Evolutionary conservation across 2,888 invertebrate genomes (phyloP).

Genomic region (Bibio marci): DNA sequence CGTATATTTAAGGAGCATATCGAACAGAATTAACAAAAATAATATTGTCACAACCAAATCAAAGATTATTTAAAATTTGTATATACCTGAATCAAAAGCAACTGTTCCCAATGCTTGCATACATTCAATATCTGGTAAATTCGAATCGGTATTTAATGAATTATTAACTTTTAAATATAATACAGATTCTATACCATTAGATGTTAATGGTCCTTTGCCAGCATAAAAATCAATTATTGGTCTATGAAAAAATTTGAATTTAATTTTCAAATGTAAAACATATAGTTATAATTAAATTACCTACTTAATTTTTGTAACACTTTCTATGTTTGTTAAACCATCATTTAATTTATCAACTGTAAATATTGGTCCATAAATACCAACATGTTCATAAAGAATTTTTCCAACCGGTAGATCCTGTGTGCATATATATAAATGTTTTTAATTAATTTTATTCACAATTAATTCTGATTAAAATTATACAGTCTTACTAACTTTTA

Average conservation of each 20-base stretch:
- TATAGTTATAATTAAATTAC: neutral
- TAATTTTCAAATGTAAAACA: neutral
- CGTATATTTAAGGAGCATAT: too few relatives aligned
- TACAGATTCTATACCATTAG: slow-evolving; percentile 38
- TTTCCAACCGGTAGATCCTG: slow-evolving; percentile 34
- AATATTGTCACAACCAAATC: slow-evolving; percentile 19
- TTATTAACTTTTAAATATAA: slow-evolving; percentile 36
- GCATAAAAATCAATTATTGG: slow-evolving; percentile 1
- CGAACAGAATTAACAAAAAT: neutral
- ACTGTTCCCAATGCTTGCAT: slow-evolving; percentile 38
- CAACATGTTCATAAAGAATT: slow-evolving; percentile 36
- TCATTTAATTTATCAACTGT: slow-evolving; percentile 3
- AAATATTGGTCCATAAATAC: slow-evolving; percentile 31
- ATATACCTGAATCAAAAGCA: slow-evolving; percentile 37
- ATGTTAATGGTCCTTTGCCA: slow-evolving; percentile 36
- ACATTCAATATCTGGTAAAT: slow-evolving; percentile 48
- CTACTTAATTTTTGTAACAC: neutral
- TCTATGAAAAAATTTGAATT: slow-evolving; percentile 13
- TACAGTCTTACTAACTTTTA: too few relatives aligned
- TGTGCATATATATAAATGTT: too few relatives aligned
- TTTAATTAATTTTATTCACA: too few relatives aligned
- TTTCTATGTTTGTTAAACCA: neutral
- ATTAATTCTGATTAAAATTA: neutral
- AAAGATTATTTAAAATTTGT: too few relatives aligned
- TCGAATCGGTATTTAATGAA: slow-evolving; percentile 31